Conservation (phyloP, 2,797 vertebrate species). For the Petrocephalus sullivani region DNA sequence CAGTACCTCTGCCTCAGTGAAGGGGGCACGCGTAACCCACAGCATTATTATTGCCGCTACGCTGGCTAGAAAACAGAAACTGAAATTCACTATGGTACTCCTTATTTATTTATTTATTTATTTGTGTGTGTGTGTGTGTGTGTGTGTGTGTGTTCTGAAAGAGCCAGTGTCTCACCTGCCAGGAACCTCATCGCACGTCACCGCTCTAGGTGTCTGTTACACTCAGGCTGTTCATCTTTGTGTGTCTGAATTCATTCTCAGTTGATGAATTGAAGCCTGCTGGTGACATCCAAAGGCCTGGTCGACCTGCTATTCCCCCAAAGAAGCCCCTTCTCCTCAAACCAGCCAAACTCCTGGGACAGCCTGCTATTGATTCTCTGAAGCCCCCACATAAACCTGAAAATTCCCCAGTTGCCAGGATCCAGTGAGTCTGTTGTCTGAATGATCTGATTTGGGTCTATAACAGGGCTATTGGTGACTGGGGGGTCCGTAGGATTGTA, state of each 20-base stretch:
- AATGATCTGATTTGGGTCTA: not conserved
- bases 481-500: not conserved
- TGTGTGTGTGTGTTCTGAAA: no score
- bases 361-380: constrained; percentile 72
- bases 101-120: no score
- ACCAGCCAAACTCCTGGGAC: constrained; percentile 71
- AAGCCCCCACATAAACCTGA: constrained; percentile 80
- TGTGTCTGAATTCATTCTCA: constrained; percentile 65
- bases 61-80: no score
- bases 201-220: constrained; percentile 18
- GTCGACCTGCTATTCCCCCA: constrained; percentile 78
- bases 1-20: no score
- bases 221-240: not conserved
- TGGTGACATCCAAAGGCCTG: constrained; percentile 76
- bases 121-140: no score
- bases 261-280: constrained; percentile 80
- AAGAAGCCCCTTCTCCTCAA: constrained; percentile 94
- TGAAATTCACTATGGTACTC: no score
- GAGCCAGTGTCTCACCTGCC: no score
- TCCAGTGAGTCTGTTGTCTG: constrained; percentile 54
- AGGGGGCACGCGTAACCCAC: no score
- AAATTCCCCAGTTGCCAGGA: constrained; percentile 50
- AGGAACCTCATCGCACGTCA: no score
- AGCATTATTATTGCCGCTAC: no score
- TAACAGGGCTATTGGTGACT: not conserved